Evolutionary conservation across 2,888 invertebrate genomes (phyloP), one percentile per base, ranked within the genome.

Genomic region (Leucophenga montana): DNA sequence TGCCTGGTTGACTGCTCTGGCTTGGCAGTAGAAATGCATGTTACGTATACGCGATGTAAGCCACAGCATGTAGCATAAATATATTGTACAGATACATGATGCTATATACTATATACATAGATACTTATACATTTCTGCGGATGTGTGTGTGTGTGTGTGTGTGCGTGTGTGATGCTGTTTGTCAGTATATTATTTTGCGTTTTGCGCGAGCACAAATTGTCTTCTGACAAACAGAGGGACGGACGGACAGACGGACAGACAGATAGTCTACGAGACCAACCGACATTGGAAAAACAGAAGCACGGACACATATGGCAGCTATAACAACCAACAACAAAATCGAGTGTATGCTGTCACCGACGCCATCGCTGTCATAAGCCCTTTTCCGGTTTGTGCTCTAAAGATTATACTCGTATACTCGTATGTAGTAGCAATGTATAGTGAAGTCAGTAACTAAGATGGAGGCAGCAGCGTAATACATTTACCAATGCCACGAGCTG

Each of bases 141-240:
- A 33, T 61, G 53, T 27, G 48, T 65, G 4, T 22, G 13, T 67
- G 14, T 44, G 14, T 59, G 3, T 57, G 6, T 33, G 20, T 57
- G 13, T 62, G 16, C 6, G 33, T 11, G 39, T 54, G 33, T 48
- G 39, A 56, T 48, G 50, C 13, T 69, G 48, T 57, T 16, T 73
- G 61, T 72, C 66, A 79, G 81, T 84, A 78, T 79, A 83, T 83
- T 84, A 81, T 81, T 84, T 81, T 81, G 78, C 82, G 75, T 84
- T 81, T 79, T 84, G 81, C 81, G 83, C 84, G 82, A 82, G 78
- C 82, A 81, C 81, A 81, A 81, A 81, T 81, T 81, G 84, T 84
- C 81, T 84, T 81, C 84, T 81, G 81, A 84, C 84, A 83, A 82
- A 81, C 83, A 83, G 84, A 77, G 82, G 79, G 78, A 83, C 81